A percentile compares a stretch with the other conserved stretches of the same genome.
These are phyloP conservation scores for Balaenoptera acutorostrata DNA, from an alignment of 2,113 vertebrate species.

Conservation along the genomic window DNA sequence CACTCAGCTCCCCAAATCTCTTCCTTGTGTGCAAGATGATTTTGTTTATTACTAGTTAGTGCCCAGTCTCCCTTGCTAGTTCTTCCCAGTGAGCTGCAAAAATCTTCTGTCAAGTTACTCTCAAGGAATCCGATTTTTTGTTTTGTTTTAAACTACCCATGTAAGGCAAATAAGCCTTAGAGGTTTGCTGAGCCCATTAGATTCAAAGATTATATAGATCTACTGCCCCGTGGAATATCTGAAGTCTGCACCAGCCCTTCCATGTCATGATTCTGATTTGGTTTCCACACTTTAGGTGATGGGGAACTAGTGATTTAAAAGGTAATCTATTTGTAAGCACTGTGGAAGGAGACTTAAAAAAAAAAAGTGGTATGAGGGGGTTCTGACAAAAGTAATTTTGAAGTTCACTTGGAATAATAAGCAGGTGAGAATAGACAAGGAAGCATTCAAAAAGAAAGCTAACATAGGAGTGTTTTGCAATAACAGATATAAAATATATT, in stretches of 20 bases:
- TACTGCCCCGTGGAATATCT: not conserved
- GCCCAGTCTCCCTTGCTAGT: not conserved
- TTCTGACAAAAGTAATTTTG: conserved; percentile 7
- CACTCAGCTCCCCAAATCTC: not conserved
- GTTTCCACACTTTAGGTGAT: not conserved
- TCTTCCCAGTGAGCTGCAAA: not conserved
- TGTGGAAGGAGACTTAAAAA: not conserved
- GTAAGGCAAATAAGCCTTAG: not conserved
- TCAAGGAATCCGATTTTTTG: not conserved
- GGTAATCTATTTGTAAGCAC: not conserved
- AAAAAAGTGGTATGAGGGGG: not conserved
- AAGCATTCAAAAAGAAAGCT: not conserved
- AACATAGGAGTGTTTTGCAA: not conserved
- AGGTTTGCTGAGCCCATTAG: not conserved
- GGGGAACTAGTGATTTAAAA: not conserved
- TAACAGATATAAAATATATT: not conserved
- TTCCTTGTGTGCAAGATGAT: not conserved
- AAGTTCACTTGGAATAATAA: conserved; percentile 33
- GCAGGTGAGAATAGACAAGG: not conserved
- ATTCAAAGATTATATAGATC: not conserved
- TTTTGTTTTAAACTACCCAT: not conserved
- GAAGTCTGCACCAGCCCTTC: not conserved
- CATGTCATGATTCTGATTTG: not conserved
- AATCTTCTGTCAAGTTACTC: not conserved
- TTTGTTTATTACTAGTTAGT: conserved; percentile 5